phyloP scores from a whole-genome alignment of 2,888 invertebrate species.

The Sicus ferrugineus region DNA sequence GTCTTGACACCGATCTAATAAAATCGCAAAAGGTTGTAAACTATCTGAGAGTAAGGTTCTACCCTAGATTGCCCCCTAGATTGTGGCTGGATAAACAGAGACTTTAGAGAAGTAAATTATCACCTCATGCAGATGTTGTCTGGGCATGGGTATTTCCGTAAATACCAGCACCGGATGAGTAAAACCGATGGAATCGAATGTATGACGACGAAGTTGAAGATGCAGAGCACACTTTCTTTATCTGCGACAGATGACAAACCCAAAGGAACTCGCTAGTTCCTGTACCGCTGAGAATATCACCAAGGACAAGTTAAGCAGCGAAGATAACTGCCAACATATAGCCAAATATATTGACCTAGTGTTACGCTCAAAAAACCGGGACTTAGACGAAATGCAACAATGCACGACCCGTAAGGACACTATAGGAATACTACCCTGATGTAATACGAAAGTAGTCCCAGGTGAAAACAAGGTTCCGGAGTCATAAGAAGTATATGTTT shows the following conservation, averaged over 20 bases:
- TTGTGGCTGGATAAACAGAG: neutral
- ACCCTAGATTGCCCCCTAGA: conserved; percentile 4
- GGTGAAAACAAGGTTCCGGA: neutral
- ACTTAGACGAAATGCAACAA: neutral
- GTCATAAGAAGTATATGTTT: neutral
- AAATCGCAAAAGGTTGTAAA: neutral
- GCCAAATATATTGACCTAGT: neutral
- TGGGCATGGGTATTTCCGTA: conserved; percentile 22
- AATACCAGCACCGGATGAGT: conserved; percentile 2
- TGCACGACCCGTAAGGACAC: neutral
- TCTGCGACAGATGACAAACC: neutral
- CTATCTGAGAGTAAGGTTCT: conserved; percentile 9
- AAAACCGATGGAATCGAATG: conserved; percentile 2
- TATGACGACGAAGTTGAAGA: conserved; percentile 9
- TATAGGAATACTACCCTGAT: neutral
- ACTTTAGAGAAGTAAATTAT: conserved; percentile 19
- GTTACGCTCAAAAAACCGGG: neutral
- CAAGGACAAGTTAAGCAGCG: neutral
- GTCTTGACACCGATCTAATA: neutral
- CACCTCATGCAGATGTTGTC: conserved; percentile 21
- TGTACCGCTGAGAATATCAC: neutral
- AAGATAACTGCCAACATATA: neutral
- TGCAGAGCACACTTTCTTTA: conserved; percentile 18
- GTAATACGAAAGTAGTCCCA: conserved; percentile 11
- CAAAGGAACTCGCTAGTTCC: neutral